A percentile compares a stretch with the other conserved stretches of the same genome.
Conservation (phyloP, 92 coral and sea anemone species). For the Palythoa grandis region DNA sequence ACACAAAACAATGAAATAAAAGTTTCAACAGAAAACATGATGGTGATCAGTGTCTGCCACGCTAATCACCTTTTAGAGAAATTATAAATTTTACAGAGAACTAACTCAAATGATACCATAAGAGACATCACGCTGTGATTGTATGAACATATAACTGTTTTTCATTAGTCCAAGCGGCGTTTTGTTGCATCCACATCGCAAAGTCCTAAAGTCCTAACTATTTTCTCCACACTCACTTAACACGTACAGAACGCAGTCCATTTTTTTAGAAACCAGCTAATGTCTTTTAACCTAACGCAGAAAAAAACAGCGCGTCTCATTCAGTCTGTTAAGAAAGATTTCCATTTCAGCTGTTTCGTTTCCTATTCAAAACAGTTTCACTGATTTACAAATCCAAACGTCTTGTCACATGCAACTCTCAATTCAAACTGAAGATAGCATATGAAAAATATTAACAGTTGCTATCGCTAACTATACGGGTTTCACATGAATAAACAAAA, state of each 20-base stretch:
- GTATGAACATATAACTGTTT: slow-evolving; percentile 43
- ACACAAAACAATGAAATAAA: slow-evolving; percentile 32
- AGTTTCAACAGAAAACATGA: neutral
- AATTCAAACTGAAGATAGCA: slow-evolving; percentile 44
- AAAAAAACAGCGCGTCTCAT: neutral
- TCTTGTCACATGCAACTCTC: slow-evolving; percentile 23
- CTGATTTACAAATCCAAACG: slow-evolving; percentile 45
- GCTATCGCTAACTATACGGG: slow-evolving; percentile 22
- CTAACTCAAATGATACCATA: slow-evolving; percentile 25
- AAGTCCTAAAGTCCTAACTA: slow-evolving; percentile 50
- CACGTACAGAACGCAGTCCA: neutral
- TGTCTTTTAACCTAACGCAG: neutral
- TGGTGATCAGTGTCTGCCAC: neutral
- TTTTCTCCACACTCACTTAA: slow-evolving; percentile 46
- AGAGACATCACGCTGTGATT: slow-evolving; percentile 41
- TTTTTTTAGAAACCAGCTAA: slow-evolving; percentile 3
- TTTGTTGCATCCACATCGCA: slow-evolving; percentile 59
- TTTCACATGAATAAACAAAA: slow-evolving; percentile 25
- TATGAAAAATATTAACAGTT: slow-evolving; percentile 36
- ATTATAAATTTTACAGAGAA: slow-evolving; percentile 18
- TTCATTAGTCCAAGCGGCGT: slow-evolving; percentile 40
- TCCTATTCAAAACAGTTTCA: slow-evolving; percentile 31
- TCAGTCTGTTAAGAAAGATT: neutral
- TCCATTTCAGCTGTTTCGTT: slow-evolving; percentile 28
- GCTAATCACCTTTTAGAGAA: slow-evolving; percentile 27